These are phyloP conservation scores for Crax fasciolata DNA, from an alignment of 2,797 vertebrate species.

Conservation along the genomic window DNA sequence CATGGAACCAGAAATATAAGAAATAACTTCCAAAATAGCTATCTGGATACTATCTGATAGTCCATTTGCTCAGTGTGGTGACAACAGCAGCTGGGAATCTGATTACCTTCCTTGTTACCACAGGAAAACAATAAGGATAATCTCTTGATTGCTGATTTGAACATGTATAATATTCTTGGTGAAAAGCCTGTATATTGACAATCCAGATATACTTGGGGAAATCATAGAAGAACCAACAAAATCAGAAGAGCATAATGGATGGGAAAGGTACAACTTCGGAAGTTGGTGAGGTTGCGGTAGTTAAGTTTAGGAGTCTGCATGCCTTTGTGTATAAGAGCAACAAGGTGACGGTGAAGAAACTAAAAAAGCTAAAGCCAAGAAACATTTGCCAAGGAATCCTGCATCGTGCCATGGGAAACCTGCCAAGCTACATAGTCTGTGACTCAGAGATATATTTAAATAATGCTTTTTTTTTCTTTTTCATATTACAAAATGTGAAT, in stretches of 20 bases:
- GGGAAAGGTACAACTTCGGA: neutral
- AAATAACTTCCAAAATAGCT: constrained; percentile 2
- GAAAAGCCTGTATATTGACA: neutral
- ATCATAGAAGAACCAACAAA: neutral
- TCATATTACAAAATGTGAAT: constrained; percentile 37
- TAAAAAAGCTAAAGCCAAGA: constrained; percentile 27
- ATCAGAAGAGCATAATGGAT: neutral
- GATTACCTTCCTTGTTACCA: neutral
- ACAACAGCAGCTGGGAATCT: neutral
- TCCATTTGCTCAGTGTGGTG: neutral
- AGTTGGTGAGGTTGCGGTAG: neutral
- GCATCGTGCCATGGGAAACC: neutral
- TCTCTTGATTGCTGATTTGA: neutral
- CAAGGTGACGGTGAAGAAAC: constrained; percentile 37
- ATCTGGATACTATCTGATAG: constrained; percentile 4
- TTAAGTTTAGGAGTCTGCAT: neutral
- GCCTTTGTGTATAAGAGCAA: neutral
- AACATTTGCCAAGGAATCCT: constrained; percentile 48
- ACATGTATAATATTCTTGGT: neutral
- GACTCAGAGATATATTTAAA: constrained; percentile 54
- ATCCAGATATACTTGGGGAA: neutral
- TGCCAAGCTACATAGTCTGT: constrained; percentile 47
- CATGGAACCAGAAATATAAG: neutral
- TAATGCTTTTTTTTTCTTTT: neutral
- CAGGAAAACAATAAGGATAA: neutral